Percentiles rank a stretch among this genome's conserved stretches.
phyloP scores from a whole-genome alignment of 2,113 vertebrate genomes.

The Trichechus manatus region DNA sequence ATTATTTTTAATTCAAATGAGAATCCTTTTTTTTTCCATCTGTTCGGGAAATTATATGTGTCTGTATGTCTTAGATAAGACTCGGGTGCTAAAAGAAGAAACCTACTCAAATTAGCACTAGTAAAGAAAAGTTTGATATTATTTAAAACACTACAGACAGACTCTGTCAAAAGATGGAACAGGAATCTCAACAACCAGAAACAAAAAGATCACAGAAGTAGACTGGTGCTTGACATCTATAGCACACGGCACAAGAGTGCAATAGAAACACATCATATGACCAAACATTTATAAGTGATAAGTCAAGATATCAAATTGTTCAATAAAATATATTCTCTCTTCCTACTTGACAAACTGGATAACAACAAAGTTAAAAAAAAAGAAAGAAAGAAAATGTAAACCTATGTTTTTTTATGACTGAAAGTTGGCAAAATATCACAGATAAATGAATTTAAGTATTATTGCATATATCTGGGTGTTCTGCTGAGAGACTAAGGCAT shows the following conservation, averaged over 20 bases:
- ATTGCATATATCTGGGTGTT: background rate
- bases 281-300: slow-evolving; percentile 5
- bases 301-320: background rate
- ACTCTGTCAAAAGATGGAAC: background rate
- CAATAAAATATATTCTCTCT: background rate
- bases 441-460: slow-evolving; percentile 10
- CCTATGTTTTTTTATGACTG: background rate
- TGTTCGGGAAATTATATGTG: background rate
- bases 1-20: slow-evolving; percentile 29
- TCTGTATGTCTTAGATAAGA: background rate
- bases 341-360: background rate
- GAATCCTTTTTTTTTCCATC: background rate
- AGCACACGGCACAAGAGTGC: background rate
- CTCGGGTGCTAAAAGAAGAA: background rate
- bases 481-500: background rate
- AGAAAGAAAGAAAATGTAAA: background rate
- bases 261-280: background rate
- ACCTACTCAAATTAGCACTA: background rate
- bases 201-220: background rate
- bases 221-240: background rate
- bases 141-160: background rate
- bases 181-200: background rate
- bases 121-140: background rate
- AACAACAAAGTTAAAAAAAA: background rate
- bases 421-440: background rate